Conservation (phyloP, 2,113 vertebrate genomes). For the Gadus macrocephalus region DNA sequence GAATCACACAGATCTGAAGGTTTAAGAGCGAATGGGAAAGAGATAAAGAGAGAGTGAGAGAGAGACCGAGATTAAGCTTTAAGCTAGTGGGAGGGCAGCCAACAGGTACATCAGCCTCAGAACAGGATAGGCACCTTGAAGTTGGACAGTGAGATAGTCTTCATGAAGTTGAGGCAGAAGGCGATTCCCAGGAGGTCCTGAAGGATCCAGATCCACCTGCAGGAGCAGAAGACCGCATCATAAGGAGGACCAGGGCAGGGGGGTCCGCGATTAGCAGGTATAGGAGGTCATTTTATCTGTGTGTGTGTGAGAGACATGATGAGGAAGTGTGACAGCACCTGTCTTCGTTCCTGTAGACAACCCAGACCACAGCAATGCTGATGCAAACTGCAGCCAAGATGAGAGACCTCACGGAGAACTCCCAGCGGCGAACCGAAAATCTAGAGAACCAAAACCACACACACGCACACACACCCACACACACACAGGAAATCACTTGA, state of each 20-base stretch:
- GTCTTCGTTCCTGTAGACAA: slow-evolving; percentile 90
- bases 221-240: slow-evolving; percentile 36
- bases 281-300: no score
- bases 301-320: not conserved
- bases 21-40: no score
- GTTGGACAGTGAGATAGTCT: slow-evolving; percentile 89
- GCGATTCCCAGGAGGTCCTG: slow-evolving; percentile 91
- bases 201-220: slow-evolving; percentile 95
- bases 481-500: not conserved
- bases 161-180: slow-evolving; percentile 96
- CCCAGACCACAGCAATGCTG: slow-evolving; percentile 81
- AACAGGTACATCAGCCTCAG: not conserved
- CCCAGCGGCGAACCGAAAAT: slow-evolving; percentile 68
- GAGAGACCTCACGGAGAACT: slow-evolving; percentile 80
- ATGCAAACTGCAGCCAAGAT: slow-evolving; percentile 80
- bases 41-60: no score
- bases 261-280: no score
- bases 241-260: no score
- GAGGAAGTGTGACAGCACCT: slow-evolving; percentile 69
- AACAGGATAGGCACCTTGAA: slow-evolving; percentile 79
- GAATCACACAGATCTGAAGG: slow-evolving; percentile 88
- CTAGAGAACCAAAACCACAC: slow-evolving; percentile 53
- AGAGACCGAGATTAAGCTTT: not conserved
- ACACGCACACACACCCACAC: slow-evolving; percentile 18
- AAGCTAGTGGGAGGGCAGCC: not conserved